A percentile compares a stretch with the other conserved stretches of the same genome.
Conservation (phyloP, 2,113 vertebrate species). For the Psittacus erithacus region DNA sequence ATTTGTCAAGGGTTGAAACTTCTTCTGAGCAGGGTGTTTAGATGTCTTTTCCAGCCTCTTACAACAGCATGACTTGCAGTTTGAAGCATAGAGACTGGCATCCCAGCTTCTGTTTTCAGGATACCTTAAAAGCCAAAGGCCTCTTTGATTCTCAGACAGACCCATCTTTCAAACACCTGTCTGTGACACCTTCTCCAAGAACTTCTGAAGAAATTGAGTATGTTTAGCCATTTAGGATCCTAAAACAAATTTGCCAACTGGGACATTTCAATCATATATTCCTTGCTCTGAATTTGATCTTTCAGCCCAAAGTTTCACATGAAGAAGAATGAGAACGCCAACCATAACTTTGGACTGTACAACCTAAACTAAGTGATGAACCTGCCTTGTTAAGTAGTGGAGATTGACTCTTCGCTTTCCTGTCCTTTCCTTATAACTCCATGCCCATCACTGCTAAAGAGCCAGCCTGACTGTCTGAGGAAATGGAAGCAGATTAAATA, state of each 20-base stretch:
- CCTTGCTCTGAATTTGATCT: background rate
- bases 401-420: background rate
- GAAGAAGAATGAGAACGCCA: background rate
- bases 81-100: background rate
- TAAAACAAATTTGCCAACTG: background rate
- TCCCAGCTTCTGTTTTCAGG: background rate
- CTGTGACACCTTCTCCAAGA: background rate
- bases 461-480: background rate
- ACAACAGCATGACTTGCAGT: background rate
- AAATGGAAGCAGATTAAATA: background rate
- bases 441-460: background rate
- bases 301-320: background rate
- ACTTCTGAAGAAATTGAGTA: background rate
- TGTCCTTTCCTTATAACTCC: background rate
- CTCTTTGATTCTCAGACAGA: background rate
- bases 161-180: background rate
- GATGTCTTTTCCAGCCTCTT: background rate
- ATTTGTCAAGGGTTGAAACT: slow-evolving; percentile 2
- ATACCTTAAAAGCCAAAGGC: background rate
- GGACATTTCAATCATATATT: background rate
- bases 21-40: background rate
- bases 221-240: background rate
- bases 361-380: background rate
- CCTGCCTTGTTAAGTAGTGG: background rate
- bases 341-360: background rate